Evolutionary conservation across 2,888 invertebrate genomes (phyloP).

Genomic region (Magallana nippona): DNA sequence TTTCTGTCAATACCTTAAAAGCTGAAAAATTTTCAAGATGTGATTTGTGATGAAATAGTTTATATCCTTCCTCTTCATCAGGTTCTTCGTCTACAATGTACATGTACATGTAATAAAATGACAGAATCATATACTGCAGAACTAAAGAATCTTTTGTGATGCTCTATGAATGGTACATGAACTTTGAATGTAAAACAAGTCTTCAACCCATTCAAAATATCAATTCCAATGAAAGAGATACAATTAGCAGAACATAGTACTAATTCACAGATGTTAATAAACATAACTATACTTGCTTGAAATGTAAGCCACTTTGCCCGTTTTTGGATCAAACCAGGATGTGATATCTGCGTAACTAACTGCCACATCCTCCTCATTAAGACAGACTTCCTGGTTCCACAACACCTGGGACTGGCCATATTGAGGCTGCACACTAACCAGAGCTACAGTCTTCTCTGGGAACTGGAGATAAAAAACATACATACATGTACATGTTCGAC

Average conservation of each 20-base stretch:
- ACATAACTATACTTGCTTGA: neutral
- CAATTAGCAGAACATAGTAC: too few species aligned
- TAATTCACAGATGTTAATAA: neutral
- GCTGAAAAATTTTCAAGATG: slow-evolving; percentile 15
- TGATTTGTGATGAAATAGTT: neutral
- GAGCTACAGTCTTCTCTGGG: slow-evolving; percentile 6
- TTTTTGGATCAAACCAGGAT: slow-evolving; percentile 16
- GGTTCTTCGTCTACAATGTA: neutral
- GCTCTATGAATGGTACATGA: too few species aligned
- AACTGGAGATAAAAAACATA: neutral
- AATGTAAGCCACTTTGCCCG: neutral
- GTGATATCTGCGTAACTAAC: neutral
- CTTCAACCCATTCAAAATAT: too few species aligned
- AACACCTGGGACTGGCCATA: neutral
- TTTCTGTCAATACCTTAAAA: neutral
- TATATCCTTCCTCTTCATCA: slow-evolving; percentile 24
- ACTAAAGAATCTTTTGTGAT: too few species aligned
- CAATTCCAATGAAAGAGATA: too few species aligned
- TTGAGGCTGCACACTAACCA: neutral
- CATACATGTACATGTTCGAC: too few species aligned
- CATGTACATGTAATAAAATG: too few species aligned
- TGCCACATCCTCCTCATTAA: neutral
- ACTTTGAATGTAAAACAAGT: too few species aligned
- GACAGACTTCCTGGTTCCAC: slow-evolving; percentile 21
- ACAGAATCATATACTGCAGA: too few species aligned